A percentile compares a stretch with the other conserved stretches of the same genome.
Evolutionary conservation across 1,140 invertebrate species (phyloP).

Genomic region (Cydia splendana): DNA sequence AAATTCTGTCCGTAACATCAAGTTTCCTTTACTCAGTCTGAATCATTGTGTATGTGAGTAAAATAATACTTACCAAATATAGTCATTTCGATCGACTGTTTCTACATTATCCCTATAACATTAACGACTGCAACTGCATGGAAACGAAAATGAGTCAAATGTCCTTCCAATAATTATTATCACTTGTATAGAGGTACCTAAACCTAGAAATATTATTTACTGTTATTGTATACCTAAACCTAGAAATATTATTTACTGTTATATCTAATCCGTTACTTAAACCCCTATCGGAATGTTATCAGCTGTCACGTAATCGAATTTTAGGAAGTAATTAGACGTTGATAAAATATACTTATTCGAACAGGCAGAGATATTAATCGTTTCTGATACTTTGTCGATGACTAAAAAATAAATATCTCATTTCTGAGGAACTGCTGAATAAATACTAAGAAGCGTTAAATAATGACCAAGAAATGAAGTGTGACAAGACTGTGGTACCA

Average conservation of each 20-base stretch:
- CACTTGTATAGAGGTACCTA: background rate
- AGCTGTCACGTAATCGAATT: slow-evolving; percentile 12
- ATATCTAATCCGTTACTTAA: background rate
- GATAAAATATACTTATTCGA: background rate
- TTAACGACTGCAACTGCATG: background rate
- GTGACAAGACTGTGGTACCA: slow-evolving; percentile 23
- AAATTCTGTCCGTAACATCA: background rate
- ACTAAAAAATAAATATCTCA: background rate
- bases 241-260: background rate
- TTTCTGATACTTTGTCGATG: background rate
- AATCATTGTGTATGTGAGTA: slow-evolving; percentile 15
- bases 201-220: background rate
- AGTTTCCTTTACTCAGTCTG: slow-evolving; percentile 12
- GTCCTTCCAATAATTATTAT: background rate
- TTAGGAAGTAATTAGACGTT: slow-evolving; percentile 18
- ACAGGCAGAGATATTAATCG: too few species aligned
- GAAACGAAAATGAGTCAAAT: background rate
- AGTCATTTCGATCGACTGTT: background rate
- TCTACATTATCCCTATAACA: background rate
- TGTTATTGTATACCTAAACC: background rate
- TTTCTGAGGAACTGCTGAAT: background rate
- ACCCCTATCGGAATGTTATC: slow-evolving; percentile 3
- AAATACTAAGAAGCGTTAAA: slow-evolving; percentile 30
- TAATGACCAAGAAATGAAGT: slow-evolving; percentile 11
- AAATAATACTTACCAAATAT: slow-evolving; percentile 10